These are phyloP conservation scores for Limanda limanda DNA, from an alignment of 2,113 vertebrate genomes.

Conservation along the genomic window DNA sequence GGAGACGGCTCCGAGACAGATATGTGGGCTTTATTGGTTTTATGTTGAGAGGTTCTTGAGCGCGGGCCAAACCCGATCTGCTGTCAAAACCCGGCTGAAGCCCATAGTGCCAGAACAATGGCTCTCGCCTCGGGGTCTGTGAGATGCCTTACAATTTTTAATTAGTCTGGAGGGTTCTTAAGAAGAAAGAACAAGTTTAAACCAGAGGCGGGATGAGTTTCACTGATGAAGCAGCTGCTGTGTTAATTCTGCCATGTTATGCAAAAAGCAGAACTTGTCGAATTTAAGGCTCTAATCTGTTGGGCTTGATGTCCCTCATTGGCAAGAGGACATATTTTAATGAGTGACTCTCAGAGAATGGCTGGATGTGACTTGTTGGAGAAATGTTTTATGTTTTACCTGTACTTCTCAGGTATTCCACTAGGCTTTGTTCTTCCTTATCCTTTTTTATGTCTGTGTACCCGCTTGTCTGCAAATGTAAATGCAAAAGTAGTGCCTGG, in stretches of 20 bases:
- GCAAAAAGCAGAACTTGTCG: conserved; percentile 10
- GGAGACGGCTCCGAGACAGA: conserved; percentile 29
- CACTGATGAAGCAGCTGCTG: background rate
- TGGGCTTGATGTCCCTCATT: conserved; percentile 32
- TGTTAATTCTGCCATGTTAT: conserved; percentile 15
- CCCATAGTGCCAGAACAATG: conserved; percentile 25
- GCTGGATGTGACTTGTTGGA: conserved; percentile 29
- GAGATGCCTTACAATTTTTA: conserved; percentile 29
- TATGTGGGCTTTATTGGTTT: conserved; percentile 37
- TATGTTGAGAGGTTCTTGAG: conserved; percentile 42
- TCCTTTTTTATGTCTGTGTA: background rate
- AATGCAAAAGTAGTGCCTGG: background rate
- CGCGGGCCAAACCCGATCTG: conserved; percentile 9
- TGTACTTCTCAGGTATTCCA: conserved; percentile 6
- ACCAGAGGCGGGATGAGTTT: conserved; percentile 18
- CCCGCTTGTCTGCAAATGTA: background rate
- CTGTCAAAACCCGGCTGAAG: conserved; percentile 18
- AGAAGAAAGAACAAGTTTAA: conserved; percentile 16
- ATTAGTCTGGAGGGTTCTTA: conserved; percentile 24
- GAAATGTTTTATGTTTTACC: conserved; percentile 27
- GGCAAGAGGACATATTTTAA: conserved; percentile 37
- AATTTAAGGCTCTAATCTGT: conserved; percentile 49
- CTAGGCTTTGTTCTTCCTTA: conserved; percentile 19
- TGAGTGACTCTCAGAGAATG: conserved; percentile 3
- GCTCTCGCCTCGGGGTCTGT: conserved; percentile 17